phyloP scores from a whole-genome alignment of 2,113 vertebrate species.

The Trematocara stigmaticum region DNA sequence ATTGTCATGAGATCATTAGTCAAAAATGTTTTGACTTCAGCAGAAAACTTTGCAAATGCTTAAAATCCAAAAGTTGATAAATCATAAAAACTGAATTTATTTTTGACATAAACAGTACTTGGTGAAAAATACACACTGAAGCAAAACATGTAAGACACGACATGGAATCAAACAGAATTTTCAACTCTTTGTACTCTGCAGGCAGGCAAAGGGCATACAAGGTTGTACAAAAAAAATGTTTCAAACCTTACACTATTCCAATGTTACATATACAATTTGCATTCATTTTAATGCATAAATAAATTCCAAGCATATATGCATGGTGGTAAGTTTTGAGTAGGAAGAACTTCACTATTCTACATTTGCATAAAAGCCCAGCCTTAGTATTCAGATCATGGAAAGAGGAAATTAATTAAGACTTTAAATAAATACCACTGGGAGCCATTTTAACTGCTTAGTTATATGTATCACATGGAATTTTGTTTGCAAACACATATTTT shows the following conservation, averaged over 20 bases:
- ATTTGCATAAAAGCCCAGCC: slow-evolving; percentile 19
- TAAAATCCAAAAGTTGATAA: background rate
- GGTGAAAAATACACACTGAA: background rate
- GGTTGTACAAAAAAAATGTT: background rate
- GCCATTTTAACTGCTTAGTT: background rate
- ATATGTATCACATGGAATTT: background rate
- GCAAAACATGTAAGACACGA: background rate
- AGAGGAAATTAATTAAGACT: background rate
- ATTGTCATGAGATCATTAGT: background rate
- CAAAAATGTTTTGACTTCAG: background rate
- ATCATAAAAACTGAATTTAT: background rate
- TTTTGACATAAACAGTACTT: background rate
- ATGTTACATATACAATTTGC: background rate
- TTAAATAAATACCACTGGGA: background rate
- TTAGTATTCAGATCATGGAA: background rate
- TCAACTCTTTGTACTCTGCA: background rate
- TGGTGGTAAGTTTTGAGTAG: background rate
- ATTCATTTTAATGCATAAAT: background rate
- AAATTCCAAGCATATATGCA: background rate
- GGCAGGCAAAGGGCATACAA: background rate
- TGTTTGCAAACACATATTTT: background rate
- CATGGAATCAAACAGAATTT: background rate
- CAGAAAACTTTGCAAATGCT: background rate
- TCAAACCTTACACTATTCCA: background rate
- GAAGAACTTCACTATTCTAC: background rate